These are phyloP conservation scores for Aphis gossypii DNA, from an alignment of 1,140 invertebrate species.

Conservation along the genomic window DNA sequence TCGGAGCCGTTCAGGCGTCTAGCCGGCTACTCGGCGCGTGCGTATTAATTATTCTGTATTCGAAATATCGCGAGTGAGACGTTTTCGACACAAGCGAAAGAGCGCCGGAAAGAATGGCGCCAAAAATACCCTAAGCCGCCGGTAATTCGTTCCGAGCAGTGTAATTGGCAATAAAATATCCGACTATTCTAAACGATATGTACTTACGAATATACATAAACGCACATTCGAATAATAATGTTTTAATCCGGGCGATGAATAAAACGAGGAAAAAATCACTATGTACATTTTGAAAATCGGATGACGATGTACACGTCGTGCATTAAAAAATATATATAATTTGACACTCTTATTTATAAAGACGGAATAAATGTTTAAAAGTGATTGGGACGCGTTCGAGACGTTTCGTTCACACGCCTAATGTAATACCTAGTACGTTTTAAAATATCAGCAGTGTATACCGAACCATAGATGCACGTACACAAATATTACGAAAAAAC, in stretches of 20 bases:
- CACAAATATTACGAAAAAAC: no score
- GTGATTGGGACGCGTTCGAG: background rate
- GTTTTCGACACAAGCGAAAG: background rate
- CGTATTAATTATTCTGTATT: background rate
- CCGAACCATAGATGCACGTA: no score
- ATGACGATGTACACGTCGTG: background rate
- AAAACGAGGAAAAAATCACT: background rate
- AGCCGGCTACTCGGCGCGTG: background rate
- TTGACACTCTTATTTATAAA: no score
- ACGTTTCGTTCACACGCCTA: no score
- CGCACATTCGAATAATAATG: background rate
- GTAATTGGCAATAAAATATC: constrained; percentile 40
- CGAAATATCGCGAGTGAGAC: background rate
- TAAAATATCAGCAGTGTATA: no score
- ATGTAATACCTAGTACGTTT: no score
- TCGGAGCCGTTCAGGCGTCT: background rate
- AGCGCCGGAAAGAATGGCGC: background rate
- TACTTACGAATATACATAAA: no score
- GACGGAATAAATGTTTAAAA: no score
- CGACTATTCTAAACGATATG: background rate
- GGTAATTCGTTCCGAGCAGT: background rate
- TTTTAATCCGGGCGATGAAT: background rate
- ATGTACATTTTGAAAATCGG: background rate
- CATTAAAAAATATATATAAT: background rate
- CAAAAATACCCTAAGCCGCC: background rate